phyloP scores from a whole-genome alignment of 2,113 vertebrate species.

The Acanthochromis polyacanthus region DNA sequence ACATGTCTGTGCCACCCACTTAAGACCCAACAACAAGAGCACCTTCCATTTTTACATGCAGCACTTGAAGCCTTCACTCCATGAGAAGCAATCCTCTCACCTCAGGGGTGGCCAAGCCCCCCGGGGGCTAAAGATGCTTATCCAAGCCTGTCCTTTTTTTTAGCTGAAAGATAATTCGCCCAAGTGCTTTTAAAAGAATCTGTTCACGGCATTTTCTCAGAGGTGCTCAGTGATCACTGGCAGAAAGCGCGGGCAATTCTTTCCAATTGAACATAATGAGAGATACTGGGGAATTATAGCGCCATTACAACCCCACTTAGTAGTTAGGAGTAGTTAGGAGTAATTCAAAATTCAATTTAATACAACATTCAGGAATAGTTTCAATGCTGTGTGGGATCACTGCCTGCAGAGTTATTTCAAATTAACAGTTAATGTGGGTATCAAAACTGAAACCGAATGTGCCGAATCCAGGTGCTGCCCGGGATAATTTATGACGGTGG shows the following conservation, averaged over 20 bases:
- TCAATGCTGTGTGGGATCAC: constrained; percentile 51
- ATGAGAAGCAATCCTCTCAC: constrained; percentile 80
- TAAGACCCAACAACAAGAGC: constrained; percentile 78
- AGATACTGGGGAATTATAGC: constrained; percentile 52
- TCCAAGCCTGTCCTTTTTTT: constrained; percentile 81
- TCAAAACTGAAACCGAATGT: constrained; percentile 38
- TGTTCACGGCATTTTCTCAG: constrained; percentile 66
- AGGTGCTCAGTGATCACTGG: constrained; percentile 70
- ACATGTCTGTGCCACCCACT: constrained; percentile 83
- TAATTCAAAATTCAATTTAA: constrained; percentile 71
- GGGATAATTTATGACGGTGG: constrained; percentile 54
- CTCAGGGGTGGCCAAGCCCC: constrained; percentile 69
- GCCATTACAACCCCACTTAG: constrained; percentile 67
- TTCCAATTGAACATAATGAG: constrained; percentile 62
- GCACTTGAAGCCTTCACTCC: constrained; percentile 79
- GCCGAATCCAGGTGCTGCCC: constrained; percentile 63
- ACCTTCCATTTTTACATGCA: constrained; percentile 85
- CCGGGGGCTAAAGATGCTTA: constrained; percentile 78
- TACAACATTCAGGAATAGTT: constrained; percentile 61
- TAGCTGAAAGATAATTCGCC: constrained; percentile 79
- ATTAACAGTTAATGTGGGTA: constrained; percentile 59
- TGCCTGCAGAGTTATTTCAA: constrained; percentile 63
- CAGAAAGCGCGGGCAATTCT: constrained; percentile 60
- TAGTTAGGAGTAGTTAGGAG: constrained; percentile 53
- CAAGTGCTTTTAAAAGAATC: constrained; percentile 72